phyloP scores from a whole-genome alignment of 2,797 vertebrate species.

The Bovichtus diacanthus region DNA sequence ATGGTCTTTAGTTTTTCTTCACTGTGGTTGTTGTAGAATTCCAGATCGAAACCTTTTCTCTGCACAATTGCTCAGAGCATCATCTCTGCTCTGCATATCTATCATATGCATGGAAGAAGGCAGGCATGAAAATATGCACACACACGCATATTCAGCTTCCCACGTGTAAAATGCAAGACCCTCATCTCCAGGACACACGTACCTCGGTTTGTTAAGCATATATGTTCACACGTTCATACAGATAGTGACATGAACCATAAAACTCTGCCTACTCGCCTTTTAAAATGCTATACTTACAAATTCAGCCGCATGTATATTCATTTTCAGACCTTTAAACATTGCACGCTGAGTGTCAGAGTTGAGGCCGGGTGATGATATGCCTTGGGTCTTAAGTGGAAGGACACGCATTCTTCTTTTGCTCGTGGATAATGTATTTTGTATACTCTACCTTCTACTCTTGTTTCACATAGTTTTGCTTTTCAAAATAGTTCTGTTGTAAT shows the following conservation, averaged over 20 bases:
- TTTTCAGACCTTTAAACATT: conserved; percentile 59
- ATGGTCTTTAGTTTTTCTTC: background rate
- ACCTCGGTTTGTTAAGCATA: conserved; percentile 29
- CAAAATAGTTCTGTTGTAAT: background rate
- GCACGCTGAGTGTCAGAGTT: conserved; percentile 10
- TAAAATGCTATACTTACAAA: conserved; percentile 26
- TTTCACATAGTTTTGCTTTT: conserved; percentile 9
- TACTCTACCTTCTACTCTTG: background rate
- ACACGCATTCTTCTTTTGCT: conserved; percentile 9
- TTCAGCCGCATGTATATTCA: conserved; percentile 56
- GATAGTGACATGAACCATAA: conserved; percentile 23
- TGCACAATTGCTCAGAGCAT: conserved; percentile 1
- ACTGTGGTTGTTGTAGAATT: background rate
- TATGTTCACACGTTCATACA: conserved; percentile 7
- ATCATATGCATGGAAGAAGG: conserved; percentile 55
- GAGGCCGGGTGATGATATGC: conserved; percentile 10
- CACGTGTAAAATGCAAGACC: conserved; percentile 22
- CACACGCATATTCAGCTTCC: conserved; percentile 25
- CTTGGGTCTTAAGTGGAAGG: conserved; percentile 10
- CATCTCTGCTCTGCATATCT: conserved; percentile 13
- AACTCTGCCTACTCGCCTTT: conserved; percentile 42
- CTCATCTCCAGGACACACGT: conserved; percentile 9
- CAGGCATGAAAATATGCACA: conserved; percentile 29
- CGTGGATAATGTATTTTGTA: background rate
- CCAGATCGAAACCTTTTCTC: conserved; percentile 9